Base-by-base conservation (phyloP, 35 echinoderm and acorn worm genomes). In the Heliocidaris erythrogramma region DNA sequence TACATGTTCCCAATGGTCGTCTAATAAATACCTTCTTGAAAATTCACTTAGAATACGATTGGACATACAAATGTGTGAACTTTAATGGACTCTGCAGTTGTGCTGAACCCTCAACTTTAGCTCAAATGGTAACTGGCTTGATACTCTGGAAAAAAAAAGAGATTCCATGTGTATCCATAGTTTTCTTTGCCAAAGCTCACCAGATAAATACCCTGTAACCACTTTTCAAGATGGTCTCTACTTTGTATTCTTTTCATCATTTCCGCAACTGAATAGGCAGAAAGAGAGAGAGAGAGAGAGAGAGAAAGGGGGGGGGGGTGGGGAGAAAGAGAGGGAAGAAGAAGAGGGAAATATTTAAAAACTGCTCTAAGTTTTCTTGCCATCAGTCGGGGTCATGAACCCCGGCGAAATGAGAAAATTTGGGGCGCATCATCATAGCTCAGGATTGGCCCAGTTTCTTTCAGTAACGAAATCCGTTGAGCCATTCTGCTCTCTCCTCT, bases 401-500 rank as follows among this genome's bases (percentile, higher is more conserved):
- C 91, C 91, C n/a, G 91, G 50, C 47, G 31, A 92, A 92, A 92
- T 92, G 91, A 92, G 91, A 59, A 92, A 92, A 92, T 92, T 92
- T 92, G 91, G 91, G 91, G n/a, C 91, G 91, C 91, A 92, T 92
- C 91, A 92, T 48, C 48, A 30, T 59, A 59, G 91, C 91, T 49
- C 91, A 30, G 91, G 91, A 92, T 92, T 92, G 91, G 91, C 91
- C 91, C 91, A 92, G 49, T 92, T 92, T 92, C 87, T 48, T 78
- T 49, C 91, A 48, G 91, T 92, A 92, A 92, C 91, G 2, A 92
- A 59, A 92, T 92, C 31, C 48, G 47, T 89, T 89, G 87, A 89
- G 87, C 87, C 31, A 18, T 32, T 32, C 5, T 48, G 31, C 87
- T 42, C 87, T 89, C 87, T 89, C 87, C 87, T 42, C 31, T 32